Evolutionary conservation across 1,140 invertebrate genomes (phyloP).

Genomic region (Drosophila repletoides): DNA sequence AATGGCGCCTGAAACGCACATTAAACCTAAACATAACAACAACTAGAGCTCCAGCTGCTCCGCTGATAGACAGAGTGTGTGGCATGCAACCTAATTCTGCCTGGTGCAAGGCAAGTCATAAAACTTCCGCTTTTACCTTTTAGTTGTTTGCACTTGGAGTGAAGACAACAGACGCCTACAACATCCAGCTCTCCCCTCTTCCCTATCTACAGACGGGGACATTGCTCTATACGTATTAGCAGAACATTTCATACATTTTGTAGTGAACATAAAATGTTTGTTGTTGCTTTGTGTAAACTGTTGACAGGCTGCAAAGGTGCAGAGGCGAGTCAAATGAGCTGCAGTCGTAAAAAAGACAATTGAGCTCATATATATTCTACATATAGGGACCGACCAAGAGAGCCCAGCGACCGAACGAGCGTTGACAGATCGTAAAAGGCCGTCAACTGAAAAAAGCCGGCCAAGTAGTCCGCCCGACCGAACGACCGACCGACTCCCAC

Average conservation of each 20-base stretch:
- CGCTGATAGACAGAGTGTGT: constrained; percentile 1
- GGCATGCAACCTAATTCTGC: constrained; percentile 30
- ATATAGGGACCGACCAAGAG: constrained; percentile 63
- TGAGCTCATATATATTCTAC: constrained; percentile 78
- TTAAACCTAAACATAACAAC: constrained; percentile 27
- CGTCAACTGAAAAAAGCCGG: constrained; percentile 67
- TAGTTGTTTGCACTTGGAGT: constrained; percentile 38
- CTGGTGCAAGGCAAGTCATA: constrained; percentile 33
- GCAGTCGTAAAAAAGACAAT: constrained; percentile 78
- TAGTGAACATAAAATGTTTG: constrained; percentile 71
- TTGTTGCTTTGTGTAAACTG: constrained; percentile 64
- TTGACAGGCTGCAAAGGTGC: constrained; percentile 49
- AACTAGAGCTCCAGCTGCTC: no score
- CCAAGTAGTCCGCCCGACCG: no score
- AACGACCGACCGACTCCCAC: constrained; percentile 59
- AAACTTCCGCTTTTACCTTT: constrained; percentile 46
- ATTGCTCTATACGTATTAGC: constrained; percentile 77
- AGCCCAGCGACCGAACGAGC: no score
- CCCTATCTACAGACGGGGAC: constrained; percentile 27
- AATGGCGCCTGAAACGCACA: constrained; percentile 29
- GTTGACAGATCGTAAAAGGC: constrained; percentile 73
- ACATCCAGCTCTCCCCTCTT: constrained; percentile 5
- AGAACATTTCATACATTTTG: constrained; percentile 79
- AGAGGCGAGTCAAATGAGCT: constrained; percentile 65
- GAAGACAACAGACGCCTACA: constrained; percentile 38